Evolutionary conservation across 2,797 vertebrate species (phyloP).

Genomic region (Enteromius radiatus): DNA sequence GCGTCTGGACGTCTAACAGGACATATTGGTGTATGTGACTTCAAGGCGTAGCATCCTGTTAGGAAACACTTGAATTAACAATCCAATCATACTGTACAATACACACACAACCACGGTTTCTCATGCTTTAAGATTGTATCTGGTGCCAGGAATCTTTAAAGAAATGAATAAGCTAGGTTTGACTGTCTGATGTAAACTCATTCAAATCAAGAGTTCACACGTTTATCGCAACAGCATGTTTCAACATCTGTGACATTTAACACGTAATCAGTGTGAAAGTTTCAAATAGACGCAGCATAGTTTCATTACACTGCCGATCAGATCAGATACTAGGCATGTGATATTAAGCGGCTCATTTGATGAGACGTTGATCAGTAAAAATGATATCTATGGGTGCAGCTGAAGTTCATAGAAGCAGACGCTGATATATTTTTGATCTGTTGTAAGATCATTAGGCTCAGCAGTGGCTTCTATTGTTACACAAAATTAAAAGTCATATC

Average conservation of each 20-base stretch:
- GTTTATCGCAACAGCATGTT: neutral
- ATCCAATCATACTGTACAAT: constrained; percentile 38
- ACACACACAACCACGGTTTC: constrained; percentile 30
- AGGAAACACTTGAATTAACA: constrained; percentile 57
- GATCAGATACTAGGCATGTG: neutral
- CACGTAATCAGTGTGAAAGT: neutral
- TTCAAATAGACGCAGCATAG: neutral
- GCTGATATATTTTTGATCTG: constrained; percentile 4
- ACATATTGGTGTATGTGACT: constrained; percentile 64
- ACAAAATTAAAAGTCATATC: constrained; percentile 6
- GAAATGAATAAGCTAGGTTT: constrained; percentile 17
- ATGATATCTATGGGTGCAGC: neutral
- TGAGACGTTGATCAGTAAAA: constrained; percentile 1
- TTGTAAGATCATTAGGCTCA: neutral
- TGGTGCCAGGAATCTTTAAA: constrained; percentile 4
- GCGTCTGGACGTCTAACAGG: constrained; percentile 49
- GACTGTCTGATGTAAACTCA: neutral
- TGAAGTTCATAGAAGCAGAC: constrained; percentile 19
- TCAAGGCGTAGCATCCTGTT: constrained; percentile 69
- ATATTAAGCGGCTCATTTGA: neutral
- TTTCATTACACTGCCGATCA: neutral
- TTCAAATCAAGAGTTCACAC: constrained; percentile 23
- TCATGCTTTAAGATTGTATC: constrained; percentile 21
- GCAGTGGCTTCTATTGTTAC: neutral
- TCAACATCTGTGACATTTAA: neutral